These are phyloP conservation scores for Trissolcus basalis DNA, from an alignment of 1,140 invertebrate species.

Conservation along the genomic window DNA sequence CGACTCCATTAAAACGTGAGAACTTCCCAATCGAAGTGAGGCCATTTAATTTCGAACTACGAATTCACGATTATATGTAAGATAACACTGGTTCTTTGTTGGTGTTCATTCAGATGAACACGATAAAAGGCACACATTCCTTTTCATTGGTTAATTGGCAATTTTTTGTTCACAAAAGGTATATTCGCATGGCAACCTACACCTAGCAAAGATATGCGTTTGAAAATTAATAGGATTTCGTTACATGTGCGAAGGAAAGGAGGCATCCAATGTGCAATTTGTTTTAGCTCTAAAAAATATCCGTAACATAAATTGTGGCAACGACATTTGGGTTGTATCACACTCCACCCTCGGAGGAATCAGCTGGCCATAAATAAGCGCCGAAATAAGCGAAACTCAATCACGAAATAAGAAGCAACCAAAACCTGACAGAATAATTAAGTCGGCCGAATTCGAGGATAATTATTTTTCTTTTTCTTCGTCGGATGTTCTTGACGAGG, in stretches of 20 bases:
- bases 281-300: no score
- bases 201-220: no score
- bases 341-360: background rate
- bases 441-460: conserved; percentile 25
- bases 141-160: conserved; percentile 42
- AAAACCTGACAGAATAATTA: conserved; percentile 47
- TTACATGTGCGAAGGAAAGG: no score
- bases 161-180: conserved; percentile 10
- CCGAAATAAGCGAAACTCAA: conserved; percentile 29
- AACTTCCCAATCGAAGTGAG: conserved; percentile 21
- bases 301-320: background rate
- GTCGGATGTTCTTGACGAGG: conserved; percentile 21
- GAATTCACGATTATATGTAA: conserved; percentile 27
- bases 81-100: conserved; percentile 31
- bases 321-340: conserved; percentile 7
- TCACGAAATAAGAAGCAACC: conserved; percentile 18
- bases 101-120: conserved; percentile 19
- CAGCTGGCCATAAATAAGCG: conserved; percentile 25
- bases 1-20: conserved; percentile 35
- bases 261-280: no score
- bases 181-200: background rate
- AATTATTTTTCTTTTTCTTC: conserved; percentile 46
- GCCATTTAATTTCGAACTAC: conserved; percentile 20
- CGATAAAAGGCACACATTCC: conserved; percentile 15
- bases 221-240: no score